phyloP scores from a whole-genome alignment of 1,140 invertebrate species.

The Choristoneura fumiferana region DNA sequence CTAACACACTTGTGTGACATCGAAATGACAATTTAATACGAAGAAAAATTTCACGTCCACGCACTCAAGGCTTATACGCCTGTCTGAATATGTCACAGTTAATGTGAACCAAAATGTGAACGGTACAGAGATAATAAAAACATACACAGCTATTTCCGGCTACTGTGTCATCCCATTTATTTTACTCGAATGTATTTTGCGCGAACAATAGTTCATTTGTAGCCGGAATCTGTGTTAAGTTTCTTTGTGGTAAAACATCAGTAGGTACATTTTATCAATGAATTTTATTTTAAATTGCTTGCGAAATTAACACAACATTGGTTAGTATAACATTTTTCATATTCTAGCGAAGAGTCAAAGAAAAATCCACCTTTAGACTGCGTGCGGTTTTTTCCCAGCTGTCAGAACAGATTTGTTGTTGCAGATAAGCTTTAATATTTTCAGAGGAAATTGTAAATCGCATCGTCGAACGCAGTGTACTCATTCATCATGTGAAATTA shows the following conservation, averaged over 20 bases:
- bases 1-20: too few relatives aligned
- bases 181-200: background rate
- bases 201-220: too few relatives aligned
- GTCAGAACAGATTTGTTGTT: slow-evolving; percentile 33
- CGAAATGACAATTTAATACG: too few relatives aligned
- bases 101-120: slow-evolving; percentile 7
- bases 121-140: background rate
- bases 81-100: slow-evolving; percentile 4
- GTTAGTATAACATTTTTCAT: background rate
- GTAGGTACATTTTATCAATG: too few relatives aligned
- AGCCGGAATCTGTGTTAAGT: too few relatives aligned
- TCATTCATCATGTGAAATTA: slow-evolving; percentile 75
- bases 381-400: slow-evolving; percentile 13
- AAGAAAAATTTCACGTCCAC: slow-evolving; percentile 1
- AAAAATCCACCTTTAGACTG: background rate
- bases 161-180: background rate
- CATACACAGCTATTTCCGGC: background rate
- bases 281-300: too few relatives aligned
- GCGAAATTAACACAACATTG: background rate
- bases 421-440: slow-evolving; percentile 38
- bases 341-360: slow-evolving; percentile 1
- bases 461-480: slow-evolving; percentile 55
- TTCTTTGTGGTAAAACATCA: too few relatives aligned
- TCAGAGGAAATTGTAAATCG: slow-evolving; percentile 60
- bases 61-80: slow-evolving; percentile 9